Evolutionary conservation across 2,888 invertebrate genomes (phyloP), one percentile per base, ranked within the genome.

Genomic region (Halictus ligatus): DNA sequence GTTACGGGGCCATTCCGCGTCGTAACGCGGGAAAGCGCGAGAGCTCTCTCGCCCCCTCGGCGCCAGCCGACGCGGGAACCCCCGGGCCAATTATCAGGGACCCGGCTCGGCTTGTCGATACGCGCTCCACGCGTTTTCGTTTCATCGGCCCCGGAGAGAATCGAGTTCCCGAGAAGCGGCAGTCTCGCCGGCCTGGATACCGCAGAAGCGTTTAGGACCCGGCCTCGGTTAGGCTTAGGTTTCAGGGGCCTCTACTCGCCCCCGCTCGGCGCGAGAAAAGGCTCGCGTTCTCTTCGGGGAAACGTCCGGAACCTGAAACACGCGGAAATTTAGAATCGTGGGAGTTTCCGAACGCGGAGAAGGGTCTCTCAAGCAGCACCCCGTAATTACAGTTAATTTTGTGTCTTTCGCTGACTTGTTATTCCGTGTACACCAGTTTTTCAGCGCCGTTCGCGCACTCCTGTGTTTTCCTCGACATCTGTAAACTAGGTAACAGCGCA

Each of bases 321-420:
- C 50, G 50, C 50, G 80, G 54, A 76, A 80, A 64, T 64, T 64
- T 74, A 40, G 64, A 60, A 21, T n/a, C 64, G 80, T 75, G 64
- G 25, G 75, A 80, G 18, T 40, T 67, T 71, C 43, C 13, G 43
- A 71, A 71, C 71, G 43, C 12, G 40, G 5, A 43, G 6, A 21
- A 43, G 5, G 43, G 43, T 29, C 64, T 64, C 43, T n/a, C 5
- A 12, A 43, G n/a, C n/a, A n/a, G 43, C 40, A 13, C 43, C n/a
- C n/a, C n/a, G 71, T 71, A 71, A 71, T 71, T 71, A 40, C 40
- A 43, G 71, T 43, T 43, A 40, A 69, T 35, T 69, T 69, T 29
- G 64, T 29, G 40, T 69, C 35, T 69, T 69, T 21, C 69, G 4
- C 10, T 12, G 18, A 40, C 69, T 64, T 64, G 29, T 18, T 64